These are phyloP conservation scores for Tragelaphus scriptus DNA, from an alignment of 2,113 vertebrate genomes.

Conservation along the genomic window DNA sequence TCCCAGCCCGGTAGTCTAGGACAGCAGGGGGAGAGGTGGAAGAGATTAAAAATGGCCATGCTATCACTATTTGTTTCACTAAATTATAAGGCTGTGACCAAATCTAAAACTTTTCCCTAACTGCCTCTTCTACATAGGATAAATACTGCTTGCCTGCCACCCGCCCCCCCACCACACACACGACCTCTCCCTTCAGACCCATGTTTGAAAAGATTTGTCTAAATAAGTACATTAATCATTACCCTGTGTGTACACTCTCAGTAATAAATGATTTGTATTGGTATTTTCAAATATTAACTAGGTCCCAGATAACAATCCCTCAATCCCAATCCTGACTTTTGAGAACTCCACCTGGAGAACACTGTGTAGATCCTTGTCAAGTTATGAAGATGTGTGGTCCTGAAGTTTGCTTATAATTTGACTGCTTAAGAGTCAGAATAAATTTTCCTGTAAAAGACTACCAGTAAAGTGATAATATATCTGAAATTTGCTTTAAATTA, in stretches of 20 bases:
- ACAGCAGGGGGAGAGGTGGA: neutral
- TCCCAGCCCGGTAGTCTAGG: neutral
- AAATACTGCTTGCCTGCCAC: neutral
- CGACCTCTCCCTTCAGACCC: neutral
- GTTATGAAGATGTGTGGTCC: neutral
- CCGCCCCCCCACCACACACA: fast-evolving
- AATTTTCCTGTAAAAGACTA: neutral
- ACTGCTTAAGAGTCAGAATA: neutral
- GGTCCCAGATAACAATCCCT: neutral
- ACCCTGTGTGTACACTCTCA: neutral
- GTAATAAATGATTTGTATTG: neutral
- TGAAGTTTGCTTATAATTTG: neutral
- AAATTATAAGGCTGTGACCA: neutral
- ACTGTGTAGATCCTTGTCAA: neutral
- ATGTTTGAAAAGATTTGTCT: neutral
- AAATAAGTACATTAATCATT: neutral
- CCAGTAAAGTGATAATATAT: neutral
- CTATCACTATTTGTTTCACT: neutral
- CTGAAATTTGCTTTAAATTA: neutral
- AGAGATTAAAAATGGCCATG: neutral
- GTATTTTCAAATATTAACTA: neutral
- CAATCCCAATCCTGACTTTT: neutral
- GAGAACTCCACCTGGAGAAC: neutral
- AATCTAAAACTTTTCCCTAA: neutral
- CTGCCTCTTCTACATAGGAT: neutral